A percentile compares a stretch with the other conserved stretches of the same genome.
Conservation (phyloP, 2,113 vertebrate genomes). For the Melanotaenia duboulayi region DNA sequence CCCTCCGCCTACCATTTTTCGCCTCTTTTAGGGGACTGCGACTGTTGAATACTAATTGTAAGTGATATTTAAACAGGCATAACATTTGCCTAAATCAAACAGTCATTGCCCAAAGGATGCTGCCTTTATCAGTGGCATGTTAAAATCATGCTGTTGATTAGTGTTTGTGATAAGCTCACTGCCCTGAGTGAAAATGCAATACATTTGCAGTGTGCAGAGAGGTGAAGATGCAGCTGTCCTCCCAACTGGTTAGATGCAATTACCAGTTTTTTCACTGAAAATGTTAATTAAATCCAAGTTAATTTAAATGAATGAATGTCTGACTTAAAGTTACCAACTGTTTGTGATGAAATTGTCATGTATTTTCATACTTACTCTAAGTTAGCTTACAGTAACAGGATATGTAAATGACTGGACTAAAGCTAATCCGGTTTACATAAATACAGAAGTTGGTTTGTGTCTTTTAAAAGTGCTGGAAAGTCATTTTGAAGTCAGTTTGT, state of each 20-base stretch:
- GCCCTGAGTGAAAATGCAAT: conserved; percentile 34
- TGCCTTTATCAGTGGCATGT: conserved; percentile 52
- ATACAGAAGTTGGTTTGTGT: too few relatives aligned
- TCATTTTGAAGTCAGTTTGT: not conserved
- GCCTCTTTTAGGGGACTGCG: conserved; percentile 31
- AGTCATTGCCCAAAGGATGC: conserved; percentile 60
- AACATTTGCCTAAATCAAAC: conserved; percentile 81
- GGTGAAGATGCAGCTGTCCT: conserved; percentile 39
- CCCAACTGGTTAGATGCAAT: conserved; percentile 37
- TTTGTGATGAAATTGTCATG: not conserved
- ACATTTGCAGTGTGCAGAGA: conserved; percentile 39
- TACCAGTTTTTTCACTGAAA: conserved; percentile 31
- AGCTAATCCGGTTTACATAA: not conserved
- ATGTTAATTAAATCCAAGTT: conserved; percentile 23
- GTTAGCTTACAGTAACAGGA: too few relatives aligned
- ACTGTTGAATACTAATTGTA: conserved; percentile 78
- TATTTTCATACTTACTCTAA: not conserved
- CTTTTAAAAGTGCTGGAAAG: not conserved
- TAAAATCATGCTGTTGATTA: conserved; percentile 63
- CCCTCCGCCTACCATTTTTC: conserved; percentile 42
- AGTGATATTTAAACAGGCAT: conserved; percentile 83
- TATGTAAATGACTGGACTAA: not conserved
- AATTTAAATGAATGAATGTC: not conserved
- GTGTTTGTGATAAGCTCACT: conserved; percentile 56
- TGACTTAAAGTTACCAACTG: not conserved